A percentile compares a stretch with the other conserved stretches of the same genome.
Evolutionary conservation across 2,113 vertebrate species (phyloP).

Genomic region (Pyrgilauda ruficollis): DNA sequence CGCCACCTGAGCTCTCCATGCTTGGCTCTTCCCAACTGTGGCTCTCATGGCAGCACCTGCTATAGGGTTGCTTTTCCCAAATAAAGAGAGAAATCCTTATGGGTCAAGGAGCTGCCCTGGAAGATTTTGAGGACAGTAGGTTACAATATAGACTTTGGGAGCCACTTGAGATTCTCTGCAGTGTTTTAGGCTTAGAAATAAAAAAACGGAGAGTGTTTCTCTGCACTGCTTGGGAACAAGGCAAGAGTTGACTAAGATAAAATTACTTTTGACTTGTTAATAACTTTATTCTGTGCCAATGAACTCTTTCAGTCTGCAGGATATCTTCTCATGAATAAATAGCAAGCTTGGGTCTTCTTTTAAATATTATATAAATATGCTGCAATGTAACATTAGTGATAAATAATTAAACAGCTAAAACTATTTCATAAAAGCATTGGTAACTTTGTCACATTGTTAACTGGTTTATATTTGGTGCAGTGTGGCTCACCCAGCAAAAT

Average conservation of each 20-base stretch:
- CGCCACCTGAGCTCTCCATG: accelerated
- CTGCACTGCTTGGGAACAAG: background rate
- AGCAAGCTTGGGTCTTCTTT: conserved; percentile 6
- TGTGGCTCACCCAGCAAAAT: background rate
- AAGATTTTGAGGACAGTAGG: background rate
- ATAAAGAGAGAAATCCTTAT: background rate
- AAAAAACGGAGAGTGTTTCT: background rate
- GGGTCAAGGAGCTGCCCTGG: background rate
- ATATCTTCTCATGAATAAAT: conserved; percentile 34
- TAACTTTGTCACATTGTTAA: background rate
- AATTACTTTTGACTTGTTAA: conserved; percentile 3
- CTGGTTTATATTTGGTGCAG: background rate
- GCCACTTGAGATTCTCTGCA: background rate
- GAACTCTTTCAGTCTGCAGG: background rate
- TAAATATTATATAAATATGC: conserved; percentile 41
- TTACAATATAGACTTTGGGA: background rate
- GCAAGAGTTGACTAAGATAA: background rate
- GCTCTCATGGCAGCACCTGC: background rate
- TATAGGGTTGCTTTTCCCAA: background rate
- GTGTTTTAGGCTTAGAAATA: background rate
- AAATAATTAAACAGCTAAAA: conserved; percentile 28
- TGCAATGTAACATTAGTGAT: background rate
- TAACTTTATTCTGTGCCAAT: background rate
- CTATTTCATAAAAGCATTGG: background rate
- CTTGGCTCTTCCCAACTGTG: accelerated